Evolutionary conservation across 2,113 vertebrate species (phyloP), one percentile per base, ranked within the genome.

Genomic region (Orientallactaga bullata): DNA sequence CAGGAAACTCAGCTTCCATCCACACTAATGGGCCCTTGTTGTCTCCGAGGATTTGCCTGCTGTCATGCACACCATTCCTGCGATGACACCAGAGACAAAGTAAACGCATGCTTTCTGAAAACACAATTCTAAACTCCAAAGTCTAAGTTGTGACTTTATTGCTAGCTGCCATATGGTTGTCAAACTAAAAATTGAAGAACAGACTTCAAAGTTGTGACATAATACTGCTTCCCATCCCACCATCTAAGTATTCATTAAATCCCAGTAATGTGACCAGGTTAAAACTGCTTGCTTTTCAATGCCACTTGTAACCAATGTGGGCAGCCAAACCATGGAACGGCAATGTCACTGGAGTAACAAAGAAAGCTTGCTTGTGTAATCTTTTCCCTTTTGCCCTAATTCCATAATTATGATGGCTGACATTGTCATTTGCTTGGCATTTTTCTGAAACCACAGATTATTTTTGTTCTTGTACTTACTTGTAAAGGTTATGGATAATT

Each of bases 401-500:
- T 98, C 92, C 77, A n/a, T 95, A 96, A 96, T 97, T 96, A 89
- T 87, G 91, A 97, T 93, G 96, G 85, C 65, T 94, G 90, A 95
- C 96, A 93, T 87, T 97, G 96, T 93, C 93, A 72, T 97, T 97
- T 96, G 94, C 93, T 97, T 92, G 10, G 15, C 74, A 73, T 96
- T 93, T 95, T 92, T 91, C 84, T 97, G 85, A 96, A 96, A 13
- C 55, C 88, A 35, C 87, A 95, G 90, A 96, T 96, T 96, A 96
- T 96, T 97, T 97, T 94, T 95, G 95, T 97, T 76, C 72, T 97
- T 78, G 0, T 84, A 72, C 42, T 96, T 95, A 65, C 93, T 96
- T 98, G 92, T 97, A 96, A 97, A 97, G 96, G 81, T 96, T 96
- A 97, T 71, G 93, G 78, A 94, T 94, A 97, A 96, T 87, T 95